Evolutionary conservation across 1,140 invertebrate genomes (phyloP).

Genomic region (Kradibia gibbosae): DNA sequence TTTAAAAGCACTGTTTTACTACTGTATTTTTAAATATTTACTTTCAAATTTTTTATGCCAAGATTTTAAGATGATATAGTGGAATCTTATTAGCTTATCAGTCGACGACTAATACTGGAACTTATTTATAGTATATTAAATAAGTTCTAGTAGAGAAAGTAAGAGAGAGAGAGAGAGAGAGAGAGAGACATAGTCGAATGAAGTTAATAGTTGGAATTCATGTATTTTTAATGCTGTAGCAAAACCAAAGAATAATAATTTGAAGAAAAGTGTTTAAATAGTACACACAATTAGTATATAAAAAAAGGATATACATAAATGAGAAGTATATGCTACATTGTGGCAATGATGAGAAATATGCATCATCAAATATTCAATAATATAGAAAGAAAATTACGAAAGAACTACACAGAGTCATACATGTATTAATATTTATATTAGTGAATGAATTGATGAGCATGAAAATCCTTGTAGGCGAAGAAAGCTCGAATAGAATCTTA

Average conservation of each 20-base stretch:
- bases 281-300: background rate
- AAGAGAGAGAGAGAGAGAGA: background rate
- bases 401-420: too few species aligned
- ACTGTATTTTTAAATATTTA: too few species aligned
- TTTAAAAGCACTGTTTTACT: too few species aligned
- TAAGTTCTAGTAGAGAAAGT: too few species aligned
- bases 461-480: too few species aligned
- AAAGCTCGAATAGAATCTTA: too few species aligned
- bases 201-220: background rate
- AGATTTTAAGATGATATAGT: too few species aligned
- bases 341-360: background rate
- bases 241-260: background rate
- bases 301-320: background rate
- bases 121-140: too few species aligned
- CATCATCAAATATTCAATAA: background rate
- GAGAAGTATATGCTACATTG: background rate
- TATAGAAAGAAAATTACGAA: background rate
- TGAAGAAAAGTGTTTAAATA: background rate
- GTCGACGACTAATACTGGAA: background rate
- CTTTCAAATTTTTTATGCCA: too few species aligned
- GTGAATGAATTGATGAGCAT: too few species aligned
- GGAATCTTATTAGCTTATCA: background rate
- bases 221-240: background rate
- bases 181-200: background rate
- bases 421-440: too few species aligned